Conservation (phyloP, 2,113 vertebrate species). For the Mirza zaza region DNA sequence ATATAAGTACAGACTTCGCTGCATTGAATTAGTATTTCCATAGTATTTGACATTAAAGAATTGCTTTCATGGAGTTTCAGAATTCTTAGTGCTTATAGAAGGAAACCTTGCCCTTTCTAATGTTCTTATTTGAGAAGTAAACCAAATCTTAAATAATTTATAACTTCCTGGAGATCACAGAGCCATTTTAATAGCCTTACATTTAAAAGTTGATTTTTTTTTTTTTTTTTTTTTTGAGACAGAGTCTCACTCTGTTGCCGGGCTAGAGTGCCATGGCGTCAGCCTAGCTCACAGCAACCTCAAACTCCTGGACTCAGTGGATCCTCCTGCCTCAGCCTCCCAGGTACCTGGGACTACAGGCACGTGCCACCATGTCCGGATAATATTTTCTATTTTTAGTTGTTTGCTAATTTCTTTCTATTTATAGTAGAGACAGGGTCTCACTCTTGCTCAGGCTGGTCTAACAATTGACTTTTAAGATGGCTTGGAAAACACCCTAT, state of each 20-base stretch:
- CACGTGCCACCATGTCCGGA: too few species aligned
- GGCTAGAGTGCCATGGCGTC: too few species aligned
- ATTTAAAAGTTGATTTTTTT: conserved; percentile 38
- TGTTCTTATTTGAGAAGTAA: conserved; percentile 52
- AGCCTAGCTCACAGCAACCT: too few species aligned
- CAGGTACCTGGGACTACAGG: too few species aligned
- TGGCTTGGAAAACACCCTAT: neutral
- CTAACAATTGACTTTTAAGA: conserved; percentile 29
- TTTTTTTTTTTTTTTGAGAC: conserved; percentile 26
- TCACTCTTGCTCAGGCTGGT: too few species aligned
- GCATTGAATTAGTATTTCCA: neutral
- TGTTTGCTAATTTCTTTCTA: too few species aligned
- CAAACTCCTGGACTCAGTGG: too few species aligned
- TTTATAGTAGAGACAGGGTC: too few species aligned
- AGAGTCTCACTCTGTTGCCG: too few species aligned
- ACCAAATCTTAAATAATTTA: neutral
- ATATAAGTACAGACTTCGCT: conserved; percentile 12
- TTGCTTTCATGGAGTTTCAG: neutral
- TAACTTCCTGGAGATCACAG: conserved; percentile 18
- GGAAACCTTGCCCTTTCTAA: neutral
- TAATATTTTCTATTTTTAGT: too few species aligned
- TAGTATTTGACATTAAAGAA: conserved; percentile 40
- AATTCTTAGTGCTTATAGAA: conserved; percentile 12
- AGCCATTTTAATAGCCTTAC: conserved; percentile 28
- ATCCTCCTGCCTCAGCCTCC: too few species aligned